Conservation (phyloP, 2,888 invertebrate species). For the Stenodema calcarata region DNA sequence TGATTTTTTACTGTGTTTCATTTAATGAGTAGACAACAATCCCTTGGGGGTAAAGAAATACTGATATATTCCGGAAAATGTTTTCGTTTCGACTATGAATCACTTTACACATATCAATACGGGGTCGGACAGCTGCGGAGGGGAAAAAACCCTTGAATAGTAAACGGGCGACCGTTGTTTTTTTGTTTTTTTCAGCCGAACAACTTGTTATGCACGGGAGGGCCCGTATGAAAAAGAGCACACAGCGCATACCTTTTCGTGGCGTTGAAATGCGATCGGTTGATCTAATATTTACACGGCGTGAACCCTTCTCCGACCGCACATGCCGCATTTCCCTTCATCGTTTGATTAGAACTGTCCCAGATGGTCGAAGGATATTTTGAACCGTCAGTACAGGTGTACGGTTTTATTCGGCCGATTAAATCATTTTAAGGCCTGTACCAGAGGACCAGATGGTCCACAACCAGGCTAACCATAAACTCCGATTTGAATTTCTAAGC, state of each 20-base stretch:
- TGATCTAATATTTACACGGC: neutral
- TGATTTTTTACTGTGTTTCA: too few relatives aligned
- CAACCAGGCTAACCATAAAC: too few relatives aligned
- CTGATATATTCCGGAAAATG: neutral
- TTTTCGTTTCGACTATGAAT: neutral
- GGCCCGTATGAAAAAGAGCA: neutral
- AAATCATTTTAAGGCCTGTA: too few relatives aligned
- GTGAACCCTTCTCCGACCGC: neutral
- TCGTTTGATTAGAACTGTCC: neutral
- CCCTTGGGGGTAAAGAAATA: neutral
- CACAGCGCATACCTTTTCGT: neutral
- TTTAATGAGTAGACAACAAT: too few relatives aligned
- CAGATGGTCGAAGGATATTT: too few relatives aligned
- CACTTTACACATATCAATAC: neutral
- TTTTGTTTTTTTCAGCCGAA: too few relatives aligned
- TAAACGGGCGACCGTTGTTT: neutral
- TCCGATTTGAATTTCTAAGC: too few relatives aligned
- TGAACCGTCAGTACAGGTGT: too few relatives aligned
- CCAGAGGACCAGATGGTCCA: too few relatives aligned
- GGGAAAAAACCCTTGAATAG: neutral
- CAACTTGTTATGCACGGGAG: neutral
- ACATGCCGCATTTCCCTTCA: neutral
- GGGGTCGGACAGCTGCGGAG: neutral
- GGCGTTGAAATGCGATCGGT: neutral
- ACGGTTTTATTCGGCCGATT: too few relatives aligned